Percentiles rank a stretch among this genome's conserved stretches.
phyloP scores from a whole-genome alignment of 2,888 invertebrate genomes.

The Trichopoda pennipes region DNA sequence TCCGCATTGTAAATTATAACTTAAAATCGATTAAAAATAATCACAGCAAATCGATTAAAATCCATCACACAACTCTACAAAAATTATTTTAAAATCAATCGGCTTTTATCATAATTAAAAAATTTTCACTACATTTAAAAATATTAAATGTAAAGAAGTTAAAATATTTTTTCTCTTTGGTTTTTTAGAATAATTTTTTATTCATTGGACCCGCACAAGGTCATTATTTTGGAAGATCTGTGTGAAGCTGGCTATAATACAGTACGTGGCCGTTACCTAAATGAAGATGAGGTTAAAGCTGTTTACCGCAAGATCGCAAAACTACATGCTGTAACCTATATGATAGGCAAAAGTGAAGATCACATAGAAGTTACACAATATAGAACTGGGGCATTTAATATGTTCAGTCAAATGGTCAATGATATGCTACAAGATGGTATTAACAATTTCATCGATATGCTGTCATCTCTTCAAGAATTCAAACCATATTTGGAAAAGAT shows the following conservation, averaged over 20 bases:
- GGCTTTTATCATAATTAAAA: too few relatives aligned
- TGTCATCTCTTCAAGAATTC: conserved; percentile 63
- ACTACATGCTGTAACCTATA: conserved; percentile 72
- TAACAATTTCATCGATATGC: conserved; percentile 68
- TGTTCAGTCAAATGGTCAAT: background rate
- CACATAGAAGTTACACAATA: conserved; percentile 42
- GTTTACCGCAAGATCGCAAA: conserved; percentile 72
- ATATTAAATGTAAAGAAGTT: too few relatives aligned
- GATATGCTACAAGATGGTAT: conserved; percentile 64
- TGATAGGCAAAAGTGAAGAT: conserved; percentile 60
- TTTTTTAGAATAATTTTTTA: conserved; percentile 34
- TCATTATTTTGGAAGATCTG: conserved; percentile 68
- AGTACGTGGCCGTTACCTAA: conserved; percentile 65
- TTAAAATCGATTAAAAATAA: too few relatives aligned
- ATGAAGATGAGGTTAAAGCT: conserved; percentile 66
- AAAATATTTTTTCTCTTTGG: too few relatives aligned
- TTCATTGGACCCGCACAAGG: conserved; percentile 63
- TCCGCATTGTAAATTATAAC: too few relatives aligned
- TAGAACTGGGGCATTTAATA: conserved; percentile 45
- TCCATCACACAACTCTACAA: too few relatives aligned
- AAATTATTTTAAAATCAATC: too few relatives aligned
- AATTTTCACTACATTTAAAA: too few relatives aligned
- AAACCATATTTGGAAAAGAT: conserved; percentile 69
- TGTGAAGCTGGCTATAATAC: conserved; percentile 59
- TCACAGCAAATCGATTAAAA: too few relatives aligned